phyloP scores from a whole-genome alignment of 2,888 invertebrate species.

The Willowsia nigromaculata region DNA sequence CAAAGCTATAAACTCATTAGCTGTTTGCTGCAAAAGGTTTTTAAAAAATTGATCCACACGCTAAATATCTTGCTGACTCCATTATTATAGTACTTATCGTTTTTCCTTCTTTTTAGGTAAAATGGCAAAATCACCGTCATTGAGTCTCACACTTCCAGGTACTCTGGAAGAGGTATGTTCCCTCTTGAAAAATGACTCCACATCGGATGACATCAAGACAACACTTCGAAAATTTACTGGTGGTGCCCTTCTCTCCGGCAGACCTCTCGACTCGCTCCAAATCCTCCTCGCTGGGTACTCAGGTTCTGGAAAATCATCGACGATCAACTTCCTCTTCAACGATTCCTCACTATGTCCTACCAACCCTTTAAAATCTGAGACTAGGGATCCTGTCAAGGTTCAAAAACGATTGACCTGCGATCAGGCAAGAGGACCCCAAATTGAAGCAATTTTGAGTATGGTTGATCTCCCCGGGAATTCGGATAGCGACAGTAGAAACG shows the following conservation, averaged over 20 bases:
- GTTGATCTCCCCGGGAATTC: conserved; percentile 53
- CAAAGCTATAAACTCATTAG: too few relatives aligned
- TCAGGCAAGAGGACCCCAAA: neutral
- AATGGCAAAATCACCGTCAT: neutral
- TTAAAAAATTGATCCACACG: too few relatives aligned
- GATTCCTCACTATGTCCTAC: conserved; percentile 22
- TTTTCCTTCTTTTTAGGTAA: too few relatives aligned
- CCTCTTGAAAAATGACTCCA: neutral
- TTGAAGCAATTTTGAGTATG: neutral
- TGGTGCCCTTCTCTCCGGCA: neutral
- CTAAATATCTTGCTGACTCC: too few relatives aligned
- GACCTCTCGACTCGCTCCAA: conserved; percentile 2
- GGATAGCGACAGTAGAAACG: conserved; percentile 43
- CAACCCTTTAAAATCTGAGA: neutral
- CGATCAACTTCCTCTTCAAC: conserved; percentile 54
- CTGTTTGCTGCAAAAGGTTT: too few relatives aligned
- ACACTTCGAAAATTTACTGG: neutral
- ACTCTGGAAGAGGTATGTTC: neutral
- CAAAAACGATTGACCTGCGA: neutral
- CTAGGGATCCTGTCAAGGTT: neutral
- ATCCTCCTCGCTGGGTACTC: conserved; percentile 24
- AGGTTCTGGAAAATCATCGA: conserved; percentile 59
- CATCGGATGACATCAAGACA: neutral
- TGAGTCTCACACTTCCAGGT: neutral
- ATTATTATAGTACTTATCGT: too few relatives aligned